These are phyloP conservation scores for Charina bottae DNA, from an alignment of 2,113 vertebrate genomes.

Conservation along the genomic window DNA sequence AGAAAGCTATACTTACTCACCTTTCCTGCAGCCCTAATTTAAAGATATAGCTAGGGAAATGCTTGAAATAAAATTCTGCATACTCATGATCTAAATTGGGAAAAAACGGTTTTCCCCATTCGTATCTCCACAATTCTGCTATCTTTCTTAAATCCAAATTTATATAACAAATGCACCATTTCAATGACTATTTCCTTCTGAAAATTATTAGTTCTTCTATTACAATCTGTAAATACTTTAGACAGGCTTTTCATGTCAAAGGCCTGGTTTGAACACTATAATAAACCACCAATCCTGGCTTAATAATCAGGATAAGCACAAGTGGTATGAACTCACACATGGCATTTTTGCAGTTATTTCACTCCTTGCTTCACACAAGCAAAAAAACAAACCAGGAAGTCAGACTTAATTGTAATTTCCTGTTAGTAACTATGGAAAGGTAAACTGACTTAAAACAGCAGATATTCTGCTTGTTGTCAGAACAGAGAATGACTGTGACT, in stretches of 20 bases:
- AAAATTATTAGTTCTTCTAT: neutral
- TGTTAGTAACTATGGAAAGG: neutral
- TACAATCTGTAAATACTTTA: neutral
- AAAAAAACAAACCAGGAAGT: neutral
- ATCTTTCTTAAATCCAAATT: neutral
- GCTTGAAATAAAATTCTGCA: conserved; percentile 43
- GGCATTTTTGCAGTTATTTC: neutral
- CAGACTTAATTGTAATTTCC: neutral
- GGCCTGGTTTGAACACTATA: neutral
- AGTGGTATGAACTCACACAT: neutral
- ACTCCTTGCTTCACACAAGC: neutral
- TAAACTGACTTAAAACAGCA: neutral
- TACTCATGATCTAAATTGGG: neutral
- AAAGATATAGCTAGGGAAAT: conserved; percentile 42
- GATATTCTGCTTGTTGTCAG: neutral
- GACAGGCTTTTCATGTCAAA: neutral
- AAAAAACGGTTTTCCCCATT: neutral
- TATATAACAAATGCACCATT: no score
- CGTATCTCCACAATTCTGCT: fast-evolving
- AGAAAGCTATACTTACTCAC: neutral
- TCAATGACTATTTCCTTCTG: neutral
- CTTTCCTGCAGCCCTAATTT: neutral
- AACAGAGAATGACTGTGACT: neutral
- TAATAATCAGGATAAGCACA: neutral
- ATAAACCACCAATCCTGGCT: neutral